These are phyloP conservation scores for Gymnosoma rotundatum DNA, from an alignment of 2,888 invertebrate genomes.

Conservation along the genomic window DNA sequence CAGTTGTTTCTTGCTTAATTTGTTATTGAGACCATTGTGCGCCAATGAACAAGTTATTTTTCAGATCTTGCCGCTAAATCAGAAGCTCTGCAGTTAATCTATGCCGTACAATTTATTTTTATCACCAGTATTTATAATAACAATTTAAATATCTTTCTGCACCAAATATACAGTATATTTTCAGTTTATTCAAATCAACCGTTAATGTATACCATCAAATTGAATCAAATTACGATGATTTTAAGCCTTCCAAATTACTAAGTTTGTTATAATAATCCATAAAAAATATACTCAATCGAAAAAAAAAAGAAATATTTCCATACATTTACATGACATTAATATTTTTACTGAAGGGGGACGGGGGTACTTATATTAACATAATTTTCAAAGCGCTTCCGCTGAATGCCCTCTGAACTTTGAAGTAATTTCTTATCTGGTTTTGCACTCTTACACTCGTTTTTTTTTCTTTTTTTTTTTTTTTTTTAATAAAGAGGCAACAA, in stretches of 20 bases:
- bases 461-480: neutral
- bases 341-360: conserved; percentile 39
- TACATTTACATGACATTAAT: conserved; percentile 53
- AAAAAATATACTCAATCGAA: neutral
- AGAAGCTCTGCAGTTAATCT: too few species aligned
- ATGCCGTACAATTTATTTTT: too few species aligned
- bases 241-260: too few species aligned
- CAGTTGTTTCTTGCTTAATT: too few species aligned
- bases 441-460: conserved; percentile 14
- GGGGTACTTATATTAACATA: conserved; percentile 46
- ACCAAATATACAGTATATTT: too few species aligned
- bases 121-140: too few species aligned
- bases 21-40: too few species aligned
- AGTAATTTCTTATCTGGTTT: conserved; percentile 55
- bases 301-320: conserved; percentile 11
- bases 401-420: conserved; percentile 41
- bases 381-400: conserved; percentile 43
- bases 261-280: neutral
- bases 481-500: neutral
- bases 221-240: too few species aligned
- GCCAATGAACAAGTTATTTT: too few species aligned
- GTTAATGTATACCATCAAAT: conserved; percentile 11
- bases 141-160: too few species aligned
- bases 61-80: too few species aligned
- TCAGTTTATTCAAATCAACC: too few species aligned